A percentile compares a stretch with the other conserved stretches of the same genome.
These are phyloP conservation scores for Hemiprocne comata DNA, from an alignment of 2,113 vertebrate species.

Conservation along the genomic window DNA sequence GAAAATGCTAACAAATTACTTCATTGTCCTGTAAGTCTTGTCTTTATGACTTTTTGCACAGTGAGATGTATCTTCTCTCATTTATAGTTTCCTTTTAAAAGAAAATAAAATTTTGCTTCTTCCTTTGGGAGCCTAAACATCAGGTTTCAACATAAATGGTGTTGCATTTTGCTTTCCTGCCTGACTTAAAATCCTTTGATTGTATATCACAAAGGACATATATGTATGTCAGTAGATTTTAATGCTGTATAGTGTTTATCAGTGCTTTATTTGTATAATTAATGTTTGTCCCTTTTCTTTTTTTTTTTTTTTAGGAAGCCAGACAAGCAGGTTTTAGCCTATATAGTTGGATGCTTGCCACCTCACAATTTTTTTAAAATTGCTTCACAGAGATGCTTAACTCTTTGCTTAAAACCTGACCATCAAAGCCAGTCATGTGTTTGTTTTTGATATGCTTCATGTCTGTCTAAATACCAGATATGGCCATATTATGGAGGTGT, in stretches of 20 bases:
- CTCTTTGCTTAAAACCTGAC: background rate
- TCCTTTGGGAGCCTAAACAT: background rate
- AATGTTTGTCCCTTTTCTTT: background rate
- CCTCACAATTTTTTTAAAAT: background rate
- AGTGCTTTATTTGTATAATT: background rate
- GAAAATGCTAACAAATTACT: background rate
- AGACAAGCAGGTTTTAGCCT: background rate
- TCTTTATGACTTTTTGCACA: background rate
- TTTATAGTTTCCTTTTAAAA: background rate
- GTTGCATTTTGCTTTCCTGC: background rate
- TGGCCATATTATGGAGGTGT: background rate
- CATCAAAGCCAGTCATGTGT: background rate
- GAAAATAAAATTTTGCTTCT: background rate
- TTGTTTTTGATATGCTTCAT: background rate
- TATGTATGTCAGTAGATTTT: background rate
- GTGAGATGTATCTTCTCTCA: background rate
- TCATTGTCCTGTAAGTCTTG: background rate
- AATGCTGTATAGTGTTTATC: background rate
- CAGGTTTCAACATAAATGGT: background rate
- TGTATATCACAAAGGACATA: background rate
- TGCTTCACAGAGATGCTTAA: background rate
- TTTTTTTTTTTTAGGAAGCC: background rate
- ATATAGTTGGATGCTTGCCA: background rate
- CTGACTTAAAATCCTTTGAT: background rate
- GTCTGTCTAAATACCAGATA: background rate